These are phyloP conservation scores for Rhinatrema bivittatum DNA, from an alignment of 2,797 vertebrate species.

Conservation along the genomic window DNA sequence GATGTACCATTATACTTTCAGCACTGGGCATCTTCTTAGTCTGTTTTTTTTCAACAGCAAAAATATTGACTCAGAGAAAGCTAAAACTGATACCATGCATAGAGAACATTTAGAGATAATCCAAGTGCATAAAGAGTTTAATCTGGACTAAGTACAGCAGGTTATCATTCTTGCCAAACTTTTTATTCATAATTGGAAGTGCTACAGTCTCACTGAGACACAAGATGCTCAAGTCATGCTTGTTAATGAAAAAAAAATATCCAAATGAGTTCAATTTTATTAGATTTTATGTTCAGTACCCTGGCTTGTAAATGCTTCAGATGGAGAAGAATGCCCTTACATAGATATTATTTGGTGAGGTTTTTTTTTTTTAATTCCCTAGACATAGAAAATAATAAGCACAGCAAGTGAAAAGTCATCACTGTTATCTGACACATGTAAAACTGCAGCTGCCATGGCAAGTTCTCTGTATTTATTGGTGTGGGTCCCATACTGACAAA, in stretches of 20 bases:
- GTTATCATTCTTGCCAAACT: neutral
- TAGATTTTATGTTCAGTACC: neutral
- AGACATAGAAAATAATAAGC: neutral
- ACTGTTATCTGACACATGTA: neutral
- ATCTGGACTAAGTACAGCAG: neutral
- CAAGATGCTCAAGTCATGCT: neutral
- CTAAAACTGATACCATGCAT: too few relatives aligned
- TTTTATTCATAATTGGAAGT: conserved; percentile 3
- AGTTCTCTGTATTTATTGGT: neutral
- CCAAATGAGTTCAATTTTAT: neutral
- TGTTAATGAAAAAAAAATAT: conserved; percentile 2
- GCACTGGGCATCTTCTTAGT: too few relatives aligned
- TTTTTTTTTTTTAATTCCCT: neutral
- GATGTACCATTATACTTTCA: too few relatives aligned
- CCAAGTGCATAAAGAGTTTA: neutral
- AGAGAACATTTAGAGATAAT: too few relatives aligned
- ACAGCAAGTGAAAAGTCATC: neutral
- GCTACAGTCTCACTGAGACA: neutral
- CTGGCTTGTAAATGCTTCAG: neutral
- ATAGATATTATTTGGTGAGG: neutral
- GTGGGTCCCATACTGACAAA: neutral
- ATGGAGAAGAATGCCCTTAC: neutral
- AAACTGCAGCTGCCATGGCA: neutral
- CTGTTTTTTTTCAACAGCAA: too few relatives aligned
- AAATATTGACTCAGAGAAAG: too few relatives aligned